Conservation (phyloP, 2,888 invertebrate genomes). For the Polia nebulosa region DNA sequence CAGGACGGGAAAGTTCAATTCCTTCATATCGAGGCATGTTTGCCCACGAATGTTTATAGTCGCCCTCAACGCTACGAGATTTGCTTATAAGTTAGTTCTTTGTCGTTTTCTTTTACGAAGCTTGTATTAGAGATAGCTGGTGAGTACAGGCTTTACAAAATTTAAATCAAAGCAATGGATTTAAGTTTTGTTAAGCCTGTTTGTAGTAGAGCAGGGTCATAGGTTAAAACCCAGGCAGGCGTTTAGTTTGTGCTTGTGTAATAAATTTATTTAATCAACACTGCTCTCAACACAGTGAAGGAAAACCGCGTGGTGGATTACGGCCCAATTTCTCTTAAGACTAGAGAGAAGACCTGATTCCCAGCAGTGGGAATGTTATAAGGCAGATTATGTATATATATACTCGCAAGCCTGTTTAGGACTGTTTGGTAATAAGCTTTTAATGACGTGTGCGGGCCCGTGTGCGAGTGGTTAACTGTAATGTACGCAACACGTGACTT, state of each 20-base stretch:
- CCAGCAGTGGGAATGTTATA: no score
- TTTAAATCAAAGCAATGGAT: no score
- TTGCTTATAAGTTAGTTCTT: constrained; percentile 53
- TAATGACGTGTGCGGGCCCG: not conserved
- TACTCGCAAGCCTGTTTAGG: constrained; percentile 21
- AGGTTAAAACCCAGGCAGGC: no score
- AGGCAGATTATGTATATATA: no score
- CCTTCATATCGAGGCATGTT: constrained; percentile 51
- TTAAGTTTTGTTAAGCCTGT: constrained; percentile 29
- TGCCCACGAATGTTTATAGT: constrained; percentile 53
- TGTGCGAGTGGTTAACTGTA: not conserved
- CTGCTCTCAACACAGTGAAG: no score
- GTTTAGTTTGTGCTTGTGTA: no score
- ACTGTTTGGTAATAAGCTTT: constrained; percentile 35
- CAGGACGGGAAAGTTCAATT: constrained; percentile 61
- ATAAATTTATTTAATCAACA: no score
- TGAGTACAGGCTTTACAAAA: constrained; percentile 27
- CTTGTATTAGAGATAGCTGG: not conserved
- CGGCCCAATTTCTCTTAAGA: no score
- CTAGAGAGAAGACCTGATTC: no score
- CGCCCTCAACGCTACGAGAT: constrained; percentile 39
- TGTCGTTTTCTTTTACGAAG: constrained; percentile 29
- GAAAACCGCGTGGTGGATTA: no score
- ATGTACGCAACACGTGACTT: not conserved
- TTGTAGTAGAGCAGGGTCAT: no score